Base-by-base conservation (phyloP, 2,888 invertebrate species). In the Latheticus oryzae region DNA sequence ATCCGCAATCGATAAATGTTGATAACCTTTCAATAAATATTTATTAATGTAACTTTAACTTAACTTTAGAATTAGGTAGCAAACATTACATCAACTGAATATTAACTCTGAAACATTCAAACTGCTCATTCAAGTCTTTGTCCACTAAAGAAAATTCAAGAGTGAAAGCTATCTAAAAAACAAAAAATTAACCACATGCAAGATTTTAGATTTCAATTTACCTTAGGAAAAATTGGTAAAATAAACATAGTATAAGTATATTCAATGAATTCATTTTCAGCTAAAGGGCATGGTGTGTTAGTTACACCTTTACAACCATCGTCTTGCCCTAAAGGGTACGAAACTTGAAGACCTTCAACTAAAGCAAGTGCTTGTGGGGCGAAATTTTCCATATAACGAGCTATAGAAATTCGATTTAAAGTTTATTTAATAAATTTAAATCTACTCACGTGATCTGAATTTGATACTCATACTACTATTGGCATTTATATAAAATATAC, bases 241-340 rank as follows among this genome's bases (percentile, higher is more conserved):
- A 66, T 51, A 42, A 40, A 53, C 42, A 67, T 57, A 1, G 8
- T 28, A 21, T 59, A 53, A 11, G 33, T 2, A 40, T 67, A 67
- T 11, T 58, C 54, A 12, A 67, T 47, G 19, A 23, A 37, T 45
- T 67, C 65, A 7, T 54, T 37, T 37, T 61, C 9, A 2, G 61
- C 64, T 13, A 67, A 11, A n/a, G 67, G 67, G 50, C 67, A 67
- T 13, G 58, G 59, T 2, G 65, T 65, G 28, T 67, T 65, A 1
- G 40, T 45, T 19, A 67, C 50, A 11, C 67, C 65, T 33, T 51
- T 62, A 26, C 67, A 67, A 7, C 61, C 67, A 51, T 67, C 55
- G 15, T 54, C 53, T 50, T 67, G 64, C 12, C 15, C 15, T 17
- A 67, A 30, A 4, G 59, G 58, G 48, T 64, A 67, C 19, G 54